Evolutionary conservation across 23 tunicate genomes (phyloP).

Genomic region (Halocynthia aurantium): DNA sequence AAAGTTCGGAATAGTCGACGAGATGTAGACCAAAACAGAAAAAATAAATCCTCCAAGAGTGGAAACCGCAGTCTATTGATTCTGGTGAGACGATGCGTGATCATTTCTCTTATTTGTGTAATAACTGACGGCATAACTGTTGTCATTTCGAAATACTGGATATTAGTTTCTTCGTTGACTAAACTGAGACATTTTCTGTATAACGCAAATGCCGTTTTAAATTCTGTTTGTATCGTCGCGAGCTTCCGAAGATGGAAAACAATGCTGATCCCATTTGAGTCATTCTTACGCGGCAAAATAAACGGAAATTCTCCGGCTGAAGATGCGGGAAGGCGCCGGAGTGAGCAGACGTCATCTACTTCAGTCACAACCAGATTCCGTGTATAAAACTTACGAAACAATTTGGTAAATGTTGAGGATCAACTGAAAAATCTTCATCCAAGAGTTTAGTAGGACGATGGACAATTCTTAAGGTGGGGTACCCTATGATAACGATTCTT

Average conservation of each 20-base stretch:
- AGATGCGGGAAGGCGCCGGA: no score
- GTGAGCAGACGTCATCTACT: no score
- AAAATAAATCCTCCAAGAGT: neutral
- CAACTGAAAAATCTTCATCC: no score
- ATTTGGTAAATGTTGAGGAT: no score
- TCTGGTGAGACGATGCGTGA: conserved; percentile 6
- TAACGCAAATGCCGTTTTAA: neutral
- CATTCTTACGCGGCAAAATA: no score
- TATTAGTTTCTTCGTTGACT: neutral
- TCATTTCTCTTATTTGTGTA: conserved; percentile 8
- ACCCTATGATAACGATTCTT: no score
- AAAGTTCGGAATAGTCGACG: neutral
- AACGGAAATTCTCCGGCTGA: no score
- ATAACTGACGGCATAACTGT: conserved; percentile 11
- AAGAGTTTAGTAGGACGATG: no score
- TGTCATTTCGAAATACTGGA: neutral
- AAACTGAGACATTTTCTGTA: conserved; percentile 14
- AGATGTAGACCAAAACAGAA: neutral
- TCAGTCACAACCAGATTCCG: no score
- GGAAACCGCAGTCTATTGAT: neutral
- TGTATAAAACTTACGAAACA: no score
- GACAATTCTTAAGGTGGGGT: no score
- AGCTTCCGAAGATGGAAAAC: neutral
- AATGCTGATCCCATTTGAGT: conserved; percentile 4
- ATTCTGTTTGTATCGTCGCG: neutral